Evolutionary conservation across 2,888 invertebrate species (phyloP).

Genomic region (Hedychridium roseum): DNA sequence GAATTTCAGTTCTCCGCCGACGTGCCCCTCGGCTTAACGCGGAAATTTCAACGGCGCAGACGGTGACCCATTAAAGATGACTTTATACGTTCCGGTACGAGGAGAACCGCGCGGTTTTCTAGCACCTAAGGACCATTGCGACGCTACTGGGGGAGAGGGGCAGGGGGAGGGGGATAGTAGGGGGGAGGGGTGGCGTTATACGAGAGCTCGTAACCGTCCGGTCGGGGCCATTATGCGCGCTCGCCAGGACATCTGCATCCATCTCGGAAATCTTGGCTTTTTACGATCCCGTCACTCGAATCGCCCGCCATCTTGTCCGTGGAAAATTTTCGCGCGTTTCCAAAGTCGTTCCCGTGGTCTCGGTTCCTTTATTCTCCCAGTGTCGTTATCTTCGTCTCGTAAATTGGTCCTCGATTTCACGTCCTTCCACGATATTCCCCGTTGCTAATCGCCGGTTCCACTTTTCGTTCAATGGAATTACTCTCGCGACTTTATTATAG

Average conservation of each 20-base stretch:
- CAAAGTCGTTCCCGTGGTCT: conserved; percentile 31
- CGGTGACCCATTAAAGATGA: no score
- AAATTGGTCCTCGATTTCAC: conserved; percentile 5
- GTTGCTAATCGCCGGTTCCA: no score
- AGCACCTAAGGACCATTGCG: not conserved
- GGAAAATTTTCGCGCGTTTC: conserved; percentile 25
- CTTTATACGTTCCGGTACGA: no score
- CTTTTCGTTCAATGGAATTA: no score
- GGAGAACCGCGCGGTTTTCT: not conserved
- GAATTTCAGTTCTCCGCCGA: no score
- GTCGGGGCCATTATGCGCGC: not conserved
- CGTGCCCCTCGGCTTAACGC: no score
- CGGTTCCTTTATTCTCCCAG: not conserved
- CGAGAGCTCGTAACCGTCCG: conserved; percentile 14
- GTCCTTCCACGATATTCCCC: no score
- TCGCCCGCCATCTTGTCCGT: no score
- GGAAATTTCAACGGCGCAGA: no score
- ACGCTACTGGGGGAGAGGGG: not conserved
- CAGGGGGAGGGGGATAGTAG: not conserved
- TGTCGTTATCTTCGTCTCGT: conserved; percentile 7
- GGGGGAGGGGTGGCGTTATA: not conserved
- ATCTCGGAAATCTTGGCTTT: not conserved
- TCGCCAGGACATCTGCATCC: conserved; percentile 9
- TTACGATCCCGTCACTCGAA: conserved; percentile 13
- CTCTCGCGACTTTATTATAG: no score